Base-by-base conservation (phyloP, 2,888 invertebrate species). In the Plusia festucae region DNA sequence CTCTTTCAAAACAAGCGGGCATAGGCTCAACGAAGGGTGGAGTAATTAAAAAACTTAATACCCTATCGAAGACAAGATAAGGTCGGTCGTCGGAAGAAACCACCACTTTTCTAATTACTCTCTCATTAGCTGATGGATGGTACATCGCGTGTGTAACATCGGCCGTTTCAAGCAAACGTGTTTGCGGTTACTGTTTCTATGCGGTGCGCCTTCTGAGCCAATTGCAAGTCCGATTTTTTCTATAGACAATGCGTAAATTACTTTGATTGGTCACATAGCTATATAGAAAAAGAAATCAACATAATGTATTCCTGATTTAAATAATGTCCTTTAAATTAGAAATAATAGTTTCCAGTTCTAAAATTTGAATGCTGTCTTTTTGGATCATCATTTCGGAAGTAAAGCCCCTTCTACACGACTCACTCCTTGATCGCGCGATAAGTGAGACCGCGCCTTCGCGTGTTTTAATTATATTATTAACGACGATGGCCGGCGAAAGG, bases 381-480 rank as follows among this genome's bases (percentile, higher is more conserved):
- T 32, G 30, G 13, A 57, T 49, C 44, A 58, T 34, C 52, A 20
- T 64, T 77, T 70, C 53, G 60, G 49, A 75, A 40, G 73, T 77
- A 74, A 79, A 75, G 71, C 67, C 76, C 78, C 78, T 78, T 79
- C 70, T 75, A 82, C 85, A 82, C 83, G 78, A 79, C 78, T 78
- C 86, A 82, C 83, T 88, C 90, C 93, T 93, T 90, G 93, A 94
- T 93, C 90, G 89, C 84, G 81, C 87, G 92, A 93, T 93, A 93
- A 93, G 90, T 90, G 88, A 80, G 84, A 86, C 92, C 93, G 89
- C 92, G 88, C 93, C 93, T 93, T 91, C 85, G 92, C 94, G 93
- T 93, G 93, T 93, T 94, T 94, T 95, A 95, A 95, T 95, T 95
- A 94, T 93, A 93, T 94, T 93, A 94, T 93, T 94, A 94, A 94